Base-by-base conservation (phyloP, 2,888 invertebrate genomes). In the Luperina nickerlii region DNA sequence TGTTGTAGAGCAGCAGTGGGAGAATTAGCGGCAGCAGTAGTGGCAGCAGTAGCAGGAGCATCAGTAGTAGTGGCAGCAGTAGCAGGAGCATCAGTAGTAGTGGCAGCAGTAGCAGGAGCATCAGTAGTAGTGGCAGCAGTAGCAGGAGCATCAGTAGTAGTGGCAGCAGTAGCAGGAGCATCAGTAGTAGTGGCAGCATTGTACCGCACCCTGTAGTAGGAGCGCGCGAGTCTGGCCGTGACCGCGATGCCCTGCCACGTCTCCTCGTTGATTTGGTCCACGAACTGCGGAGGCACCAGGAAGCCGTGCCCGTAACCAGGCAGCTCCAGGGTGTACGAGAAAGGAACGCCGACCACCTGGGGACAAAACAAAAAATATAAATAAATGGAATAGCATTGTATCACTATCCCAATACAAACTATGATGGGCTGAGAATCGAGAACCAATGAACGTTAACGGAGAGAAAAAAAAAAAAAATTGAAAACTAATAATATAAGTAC, bases 301-400 rank as follows among this genome's bases (percentile, higher is more conserved):
- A 95, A 95, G 13, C 57, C 79, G 65, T 89, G 87, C 0, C 89
- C 89, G 60, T 93, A 93, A 5, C 92, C 94, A 0, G 94, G 95
- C 66, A 95, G 89, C 85, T 95, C 95, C 84, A 95, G 86, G 0
- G 94, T 95, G 80, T 92, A 94, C 0, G 95, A 93, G 80, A 95
- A 92, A 0, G 94, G 94, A 9, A 94, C 90, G 3, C 94, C 93
- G 0, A 92, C 83, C 0, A 62, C 13, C 94, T 95, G 90, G 3
- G 2, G 8, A 27, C 15, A 27, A 63, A 62, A n/a, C 1, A 45
- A 27, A 2, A 8, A 27, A 2, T 51, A 70, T 15, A 2, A 38
- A 24, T 54, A 57, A 38, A 71, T 38, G n/a, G 7, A 38, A 38
- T 71, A 60, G n/a, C 60, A 57, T n/a, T 4, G n/a, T n/a, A 11